Evolutionary conservation across 2,113 vertebrate species (phyloP), one percentile per base, ranked within the genome.

Genomic region (Pavo muticus): DNA sequence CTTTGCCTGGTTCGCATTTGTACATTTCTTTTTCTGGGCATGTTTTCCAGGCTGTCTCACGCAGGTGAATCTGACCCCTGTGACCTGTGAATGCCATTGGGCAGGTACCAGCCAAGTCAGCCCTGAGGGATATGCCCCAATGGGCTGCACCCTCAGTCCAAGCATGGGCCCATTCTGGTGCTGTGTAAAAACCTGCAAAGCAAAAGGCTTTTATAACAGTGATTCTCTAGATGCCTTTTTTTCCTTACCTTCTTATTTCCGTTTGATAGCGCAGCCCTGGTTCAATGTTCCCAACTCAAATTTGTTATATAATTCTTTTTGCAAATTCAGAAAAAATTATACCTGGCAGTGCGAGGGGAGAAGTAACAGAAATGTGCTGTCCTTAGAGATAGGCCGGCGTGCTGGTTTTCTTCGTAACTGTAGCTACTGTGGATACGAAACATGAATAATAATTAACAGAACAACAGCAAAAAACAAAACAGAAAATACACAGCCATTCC

Each of bases 101-200:
- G 42, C 25, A 27, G 29, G 32, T n/a, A 81, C 37, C 11, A 29
- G 54, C 12, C 47, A 64, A 15, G 42, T 57, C 25, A 18, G 42
- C 24, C 52, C 6, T 3, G 8, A 48, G 19, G 48, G 14, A 35
- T 2, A 4, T 1, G 6, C 40, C 60, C 35, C 14, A 13, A 5
- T 37, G 71, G 63, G 27, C 44, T 32, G 76, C 37, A 40, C 32
- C 15, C 5, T 42, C 56, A 42, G 48, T 18, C 42, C 25, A 9
- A 64, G 60, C 9, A 6, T 3, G 11, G 3, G 3, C 60, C 29
- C 37, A 40, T 81, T 45, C 45, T 24, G 15, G 44, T 40, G 54
- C 71, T 16, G 29, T 7, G 14, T 50, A 76, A 44, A 61, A 57
- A 12, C 30, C 35, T 35, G 35, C 35, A 35, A 35, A 35, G 35